Evolutionary conservation across 2,797 vertebrate genomes (phyloP).

Genomic region (Uromys caudimaculatus): DNA sequence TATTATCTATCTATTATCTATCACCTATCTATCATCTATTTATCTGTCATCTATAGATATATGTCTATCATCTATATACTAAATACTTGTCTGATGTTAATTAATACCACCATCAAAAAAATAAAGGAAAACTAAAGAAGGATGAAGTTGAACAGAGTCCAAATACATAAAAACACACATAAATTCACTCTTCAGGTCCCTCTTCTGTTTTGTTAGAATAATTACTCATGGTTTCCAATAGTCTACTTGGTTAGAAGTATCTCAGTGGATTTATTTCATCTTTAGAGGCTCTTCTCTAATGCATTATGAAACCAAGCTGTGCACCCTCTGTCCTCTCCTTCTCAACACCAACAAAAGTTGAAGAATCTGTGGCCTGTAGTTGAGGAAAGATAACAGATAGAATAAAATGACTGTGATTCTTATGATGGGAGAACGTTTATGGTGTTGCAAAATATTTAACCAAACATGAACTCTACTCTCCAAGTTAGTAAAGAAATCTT

Average conservation of each 20-base stretch:
- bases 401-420: not conserved
- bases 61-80: not conserved
- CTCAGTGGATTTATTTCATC: not conserved
- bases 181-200: not conserved
- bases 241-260: not conserved
- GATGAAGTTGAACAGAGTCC: not conserved
- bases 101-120: not conserved
- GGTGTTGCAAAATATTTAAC: not conserved
- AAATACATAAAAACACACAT: not conserved
- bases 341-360: not conserved
- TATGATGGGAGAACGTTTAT: not conserved
- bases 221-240: not conserved
- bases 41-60: not conserved
- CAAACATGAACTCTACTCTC: not conserved
- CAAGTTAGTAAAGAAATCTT: conserved; percentile 19
- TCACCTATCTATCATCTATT: too few relatives aligned
- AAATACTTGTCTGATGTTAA: not conserved
- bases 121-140: conserved; percentile 25
- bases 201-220: not conserved
- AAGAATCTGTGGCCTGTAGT: not conserved
- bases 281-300: not conserved
- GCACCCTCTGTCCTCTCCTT: not conserved
- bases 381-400: not conserved
- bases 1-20: not conserved
- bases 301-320: not conserved